Base-by-base conservation (phyloP, 2,888 invertebrate species). In the Phanerotoma sp. region DNA sequence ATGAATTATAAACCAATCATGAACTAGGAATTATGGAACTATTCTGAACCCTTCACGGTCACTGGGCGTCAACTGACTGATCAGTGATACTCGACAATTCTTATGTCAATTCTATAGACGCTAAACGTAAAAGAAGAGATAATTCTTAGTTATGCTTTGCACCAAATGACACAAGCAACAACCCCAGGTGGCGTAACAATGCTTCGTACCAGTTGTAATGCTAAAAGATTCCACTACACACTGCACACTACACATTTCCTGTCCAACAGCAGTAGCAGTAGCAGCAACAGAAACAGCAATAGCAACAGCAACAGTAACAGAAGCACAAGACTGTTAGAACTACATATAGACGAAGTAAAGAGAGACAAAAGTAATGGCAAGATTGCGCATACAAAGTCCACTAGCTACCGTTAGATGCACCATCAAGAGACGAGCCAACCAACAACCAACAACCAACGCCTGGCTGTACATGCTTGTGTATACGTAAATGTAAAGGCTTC, bases 341-440 rank as follows among this genome's bases (percentile, higher is more conserved):
- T 22, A 40, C 20, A 20, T 49, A 18, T 37, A 38, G 30, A 18
- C 4, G 9, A 35, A 40, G 18, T 15, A 22, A 25, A 38, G 28
- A 28, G 16, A 28, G 32, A 30, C 25, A 28, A 13, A 32, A 16
- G 21, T 16, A 15, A 32, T 35, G 35, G 68, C 67, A 69, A 64
- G 67, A 71, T 70, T 70, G 67, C 66, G 70, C 70, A 73, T 74
- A 72, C 70, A 70, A 72, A 73, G 65, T 64, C 61, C 58, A 53
- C 49, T 49, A 62, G 67, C 67, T 66, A 67, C 68, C 68, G 68
- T 68, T 67, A 68, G 57, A 37, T 41, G 46, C 41, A 54, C 37
- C 56, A 21, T 45, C 51, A n/a, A n/a, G 51, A 44, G 50, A 35
- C 35, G 35, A 35, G 35, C 35, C 11, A 44, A 47, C 33, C 47